Conservation (phyloP, 2,113 vertebrate genomes). For the Tichodroma muraria region DNA sequence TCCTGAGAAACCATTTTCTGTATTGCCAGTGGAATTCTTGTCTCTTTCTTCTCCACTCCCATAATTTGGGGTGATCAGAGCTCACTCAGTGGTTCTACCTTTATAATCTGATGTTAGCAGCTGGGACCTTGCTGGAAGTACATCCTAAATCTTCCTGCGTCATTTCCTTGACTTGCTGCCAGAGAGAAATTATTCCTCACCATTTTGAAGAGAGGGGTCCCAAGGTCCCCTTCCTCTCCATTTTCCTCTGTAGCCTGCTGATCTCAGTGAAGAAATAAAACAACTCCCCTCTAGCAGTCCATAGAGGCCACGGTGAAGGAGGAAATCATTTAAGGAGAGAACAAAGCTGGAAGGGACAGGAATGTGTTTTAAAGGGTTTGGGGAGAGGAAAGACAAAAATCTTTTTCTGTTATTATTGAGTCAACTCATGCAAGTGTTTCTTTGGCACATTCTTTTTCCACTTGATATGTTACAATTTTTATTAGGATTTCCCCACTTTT, state of each 20-base stretch:
- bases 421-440: background rate
- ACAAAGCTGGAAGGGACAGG: background rate
- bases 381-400: background rate
- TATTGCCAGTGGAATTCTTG: background rate
- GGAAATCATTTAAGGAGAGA: background rate
- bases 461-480: background rate
- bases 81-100: background rate
- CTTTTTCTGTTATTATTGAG: background rate
- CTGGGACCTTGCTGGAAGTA: background rate
- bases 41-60: background rate
- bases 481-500: background rate
- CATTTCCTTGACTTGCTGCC: background rate
- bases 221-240: background rate
- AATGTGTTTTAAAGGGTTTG: background rate
- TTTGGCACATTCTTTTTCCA: background rate
- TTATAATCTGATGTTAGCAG: background rate
- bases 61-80: background rate
- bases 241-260: background rate
- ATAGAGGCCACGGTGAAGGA: background rate
- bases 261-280: background rate
- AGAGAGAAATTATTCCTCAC: background rate
- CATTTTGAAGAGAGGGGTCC: background rate
- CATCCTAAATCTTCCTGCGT: background rate
- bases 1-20: background rate
- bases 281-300: background rate